phyloP scores from a whole-genome alignment of 2,888 invertebrate genomes.

The Sisyra terminalis region DNA sequence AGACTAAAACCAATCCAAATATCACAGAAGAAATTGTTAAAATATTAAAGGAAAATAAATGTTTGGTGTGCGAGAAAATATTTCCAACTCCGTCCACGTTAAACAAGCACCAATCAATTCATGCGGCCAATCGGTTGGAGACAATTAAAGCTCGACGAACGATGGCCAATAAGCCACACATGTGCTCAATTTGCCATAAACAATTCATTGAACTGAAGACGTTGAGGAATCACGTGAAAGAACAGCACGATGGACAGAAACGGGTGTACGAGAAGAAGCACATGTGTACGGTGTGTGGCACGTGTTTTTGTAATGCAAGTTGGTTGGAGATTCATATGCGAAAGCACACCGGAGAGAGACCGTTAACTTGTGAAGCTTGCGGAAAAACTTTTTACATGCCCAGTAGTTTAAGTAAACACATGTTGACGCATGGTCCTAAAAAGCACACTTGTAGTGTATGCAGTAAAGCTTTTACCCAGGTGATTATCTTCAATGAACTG shows the following conservation, averaged over 20 bases:
- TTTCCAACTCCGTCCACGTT: conserved; percentile 9
- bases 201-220: conserved; percentile 4
- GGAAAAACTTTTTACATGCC: conserved; percentile 13
- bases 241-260: conserved; percentile 10
- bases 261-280: conserved; percentile 11
- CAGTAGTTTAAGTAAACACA: conserved; percentile 11
- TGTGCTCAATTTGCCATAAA: conserved; percentile 4
- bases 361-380: conserved; percentile 11
- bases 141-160: conserved; percentile 7
- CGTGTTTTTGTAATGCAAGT: conserved; percentile 11
- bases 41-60: conserved; percentile 5
- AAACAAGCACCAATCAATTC: conserved; percentile 8
- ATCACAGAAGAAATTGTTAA: no score
- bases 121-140: conserved; percentile 8
- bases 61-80: conserved; percentile 10
- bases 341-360: conserved; percentile 11
- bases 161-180: conserved; percentile 9
- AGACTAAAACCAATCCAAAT: no score
- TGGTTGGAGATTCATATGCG: conserved; percentile 11
- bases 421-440: conserved; percentile 10
- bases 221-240: conserved; percentile 10
- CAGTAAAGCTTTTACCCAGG: conserved; percentile 4
- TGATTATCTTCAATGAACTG: neutral
- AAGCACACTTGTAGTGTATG: conserved; percentile 10
- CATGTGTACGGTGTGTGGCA: conserved; percentile 9